Evolutionary conservation across 2,888 invertebrate genomes (phyloP).

Genomic region (Archips xylosteana): DNA sequence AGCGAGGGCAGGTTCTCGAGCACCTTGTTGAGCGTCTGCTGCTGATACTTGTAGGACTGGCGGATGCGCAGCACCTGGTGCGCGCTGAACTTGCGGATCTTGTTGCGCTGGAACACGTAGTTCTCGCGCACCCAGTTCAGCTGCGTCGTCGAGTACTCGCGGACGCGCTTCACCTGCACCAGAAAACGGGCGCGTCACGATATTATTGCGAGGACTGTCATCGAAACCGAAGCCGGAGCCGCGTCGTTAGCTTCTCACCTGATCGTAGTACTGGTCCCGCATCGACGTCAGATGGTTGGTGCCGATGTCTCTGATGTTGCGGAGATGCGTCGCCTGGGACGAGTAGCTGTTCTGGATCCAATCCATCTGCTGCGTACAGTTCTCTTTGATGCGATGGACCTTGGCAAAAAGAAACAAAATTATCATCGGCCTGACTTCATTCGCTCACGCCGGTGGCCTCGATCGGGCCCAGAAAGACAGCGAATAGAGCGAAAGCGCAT

Average conservation of each 20-base stretch:
- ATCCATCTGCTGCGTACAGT: conserved; percentile 97
- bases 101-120: conserved; percentile 97
- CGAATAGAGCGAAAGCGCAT: not conserved
- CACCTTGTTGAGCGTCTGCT: conserved; percentile 97
- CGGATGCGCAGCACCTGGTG: conserved; percentile 95
- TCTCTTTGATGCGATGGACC: conserved; percentile 96
- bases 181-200: not conserved
- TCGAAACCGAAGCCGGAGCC: not conserved
- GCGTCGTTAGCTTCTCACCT: conserved; percentile 83
- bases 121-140: conserved; percentile 97
- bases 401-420: conserved; percentile 58
- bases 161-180: conserved; percentile 93
- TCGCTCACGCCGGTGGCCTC: not conserved
- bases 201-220: not conserved
- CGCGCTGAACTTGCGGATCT: conserved; percentile 97
- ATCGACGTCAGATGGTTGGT: conserved; percentile 94
- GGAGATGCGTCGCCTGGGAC: conserved; percentile 93
- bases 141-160: conserved; percentile 96
- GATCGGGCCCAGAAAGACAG: not conserved
- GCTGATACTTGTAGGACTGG: conserved; percentile 98
- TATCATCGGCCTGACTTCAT: not conserved
- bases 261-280: conserved; percentile 96
- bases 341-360: conserved; percentile 97
- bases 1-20: conserved; percentile 96
- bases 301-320: conserved; percentile 96